These are phyloP conservation scores for Miichthys miiuy DNA, from an alignment of 2,797 vertebrate genomes.

Conservation along the genomic window DNA sequence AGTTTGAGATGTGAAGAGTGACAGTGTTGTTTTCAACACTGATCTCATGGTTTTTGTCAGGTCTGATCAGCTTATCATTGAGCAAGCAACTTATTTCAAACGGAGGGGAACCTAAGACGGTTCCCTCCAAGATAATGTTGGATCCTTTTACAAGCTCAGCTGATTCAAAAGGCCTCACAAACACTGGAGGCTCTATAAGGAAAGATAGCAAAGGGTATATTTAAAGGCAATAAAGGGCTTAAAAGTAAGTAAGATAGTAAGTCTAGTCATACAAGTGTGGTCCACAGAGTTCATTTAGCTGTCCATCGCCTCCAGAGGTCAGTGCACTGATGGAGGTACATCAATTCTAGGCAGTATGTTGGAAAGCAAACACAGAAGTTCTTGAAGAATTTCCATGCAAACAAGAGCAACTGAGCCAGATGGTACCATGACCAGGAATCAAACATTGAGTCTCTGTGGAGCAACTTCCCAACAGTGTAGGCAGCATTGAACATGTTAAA, in stretches of 20 bases:
- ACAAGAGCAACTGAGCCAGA: no score
- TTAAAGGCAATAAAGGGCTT: neutral
- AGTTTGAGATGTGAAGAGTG: slow-evolving; percentile 90
- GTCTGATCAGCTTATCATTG: slow-evolving; percentile 85
- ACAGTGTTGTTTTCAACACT: slow-evolving; percentile 85
- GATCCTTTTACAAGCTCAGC: slow-evolving; percentile 91
- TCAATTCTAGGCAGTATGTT: neutral
- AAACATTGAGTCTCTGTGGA: no score
- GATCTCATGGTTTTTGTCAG: slow-evolving; percentile 89
- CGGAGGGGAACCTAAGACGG: slow-evolving; percentile 90
- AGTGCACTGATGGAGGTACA: neutral
- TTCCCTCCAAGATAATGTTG: slow-evolving; percentile 89
- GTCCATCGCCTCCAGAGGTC: neutral
- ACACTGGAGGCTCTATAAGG: slow-evolving; percentile 90
- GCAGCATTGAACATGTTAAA: slow-evolving; percentile 4
- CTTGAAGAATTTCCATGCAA: no score
- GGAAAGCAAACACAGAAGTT: neutral
- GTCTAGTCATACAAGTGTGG: slow-evolving; percentile 25
- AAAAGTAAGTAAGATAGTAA: neutral
- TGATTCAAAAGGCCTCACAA: slow-evolving; percentile 90
- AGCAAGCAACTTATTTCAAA: slow-evolving; percentile 94
- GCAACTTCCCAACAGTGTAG: neutral
- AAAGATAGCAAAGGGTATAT: slow-evolving; percentile 48
- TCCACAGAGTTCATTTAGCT: slow-evolving; percentile 38
- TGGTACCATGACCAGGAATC: no score